Evolutionary conservation across 2,797 vertebrate genomes (phyloP), one percentile per base, ranked within the genome.

Genomic region (Cephalopachus bancanus): DNA sequence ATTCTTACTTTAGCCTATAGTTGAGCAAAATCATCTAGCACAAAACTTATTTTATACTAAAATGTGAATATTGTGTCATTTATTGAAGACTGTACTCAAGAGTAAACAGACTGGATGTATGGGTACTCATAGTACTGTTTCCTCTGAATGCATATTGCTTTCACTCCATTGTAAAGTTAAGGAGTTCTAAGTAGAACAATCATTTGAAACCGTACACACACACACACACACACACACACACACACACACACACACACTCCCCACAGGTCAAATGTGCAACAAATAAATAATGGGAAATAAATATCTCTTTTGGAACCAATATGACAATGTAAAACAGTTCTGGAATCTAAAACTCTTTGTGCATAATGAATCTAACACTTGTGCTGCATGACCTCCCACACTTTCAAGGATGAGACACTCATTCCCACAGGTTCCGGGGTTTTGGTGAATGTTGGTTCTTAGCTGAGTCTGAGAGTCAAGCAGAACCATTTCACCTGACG

Each of bases 141-240:
- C 67, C n/a, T 33, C 19, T 22, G 9, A 37, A 71, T 71, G 67
- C 17, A 37, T 33, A 37, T 71, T 33, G 2, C n/a, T 20, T 71
- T 71, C 19, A 71, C n/a, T 37, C n/a, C 67, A 71, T 4, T 71
- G 67, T 71, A 37, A 71, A 37, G 67, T 20, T 5, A 71, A 71
- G 37, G 37, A 71, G 37, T 71, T 19, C 17, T 17, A 71, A 71
- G 20, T 33, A 71, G 67, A 71, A 37, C n/a, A n/a, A 71, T 20
- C 37, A 33, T 71, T 19, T 20, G 8, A 5, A 17, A 71, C 16
- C n/a, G 67, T 19, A n/a, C 17, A 5, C 33, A n/a, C 37, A 19
- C 16, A 37, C 17, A n/a, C 64, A 16, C 1, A 0, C 3, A 5
- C 28, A 28, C 64, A 1, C 5, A 1, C 26, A 28, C 62, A 28